Percentiles rank a stretch among this genome's conserved stretches.
phyloP scores from a whole-genome alignment of 1,140 invertebrate genomes.

The Sycophila sp. region DNA sequence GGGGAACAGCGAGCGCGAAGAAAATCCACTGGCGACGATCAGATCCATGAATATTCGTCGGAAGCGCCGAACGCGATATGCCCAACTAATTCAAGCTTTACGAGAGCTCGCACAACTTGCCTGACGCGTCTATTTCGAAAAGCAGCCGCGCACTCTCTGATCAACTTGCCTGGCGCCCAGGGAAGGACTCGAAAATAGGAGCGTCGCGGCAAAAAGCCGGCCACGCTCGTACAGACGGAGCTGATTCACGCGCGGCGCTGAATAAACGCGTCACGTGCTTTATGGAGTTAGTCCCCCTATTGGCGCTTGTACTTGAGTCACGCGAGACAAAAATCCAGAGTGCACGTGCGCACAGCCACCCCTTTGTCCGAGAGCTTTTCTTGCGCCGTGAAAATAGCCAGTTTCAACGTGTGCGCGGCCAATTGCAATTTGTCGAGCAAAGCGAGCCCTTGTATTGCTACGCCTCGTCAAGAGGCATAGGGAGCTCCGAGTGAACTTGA shows the following conservation, averaged over 20 bases:
- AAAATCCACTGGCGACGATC: not conserved
- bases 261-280: not conserved
- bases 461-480: too few relatives aligned
- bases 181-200: conserved; percentile 25
- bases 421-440: too few relatives aligned
- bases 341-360: not conserved
- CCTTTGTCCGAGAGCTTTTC: not conserved
- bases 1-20: not conserved
- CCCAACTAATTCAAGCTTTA: conserved; percentile 27
- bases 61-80: not conserved
- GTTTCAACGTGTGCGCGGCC: too few relatives aligned
- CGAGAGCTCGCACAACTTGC: not conserved
- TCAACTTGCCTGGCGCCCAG: not conserved
- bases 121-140: conserved; percentile 14
- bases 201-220: not conserved
- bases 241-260: conserved; percentile 9
- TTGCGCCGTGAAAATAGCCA: not conserved
- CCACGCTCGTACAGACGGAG: not conserved
- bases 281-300: not conserved
- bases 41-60: not conserved
- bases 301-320: not conserved
- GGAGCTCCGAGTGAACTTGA: too few relatives aligned
- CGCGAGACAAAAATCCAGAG: not conserved
- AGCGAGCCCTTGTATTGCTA: too few relatives aligned
- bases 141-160: not conserved